Base-by-base conservation (phyloP, 1,140 invertebrate species). In the Elysia chlorotica region DNA sequence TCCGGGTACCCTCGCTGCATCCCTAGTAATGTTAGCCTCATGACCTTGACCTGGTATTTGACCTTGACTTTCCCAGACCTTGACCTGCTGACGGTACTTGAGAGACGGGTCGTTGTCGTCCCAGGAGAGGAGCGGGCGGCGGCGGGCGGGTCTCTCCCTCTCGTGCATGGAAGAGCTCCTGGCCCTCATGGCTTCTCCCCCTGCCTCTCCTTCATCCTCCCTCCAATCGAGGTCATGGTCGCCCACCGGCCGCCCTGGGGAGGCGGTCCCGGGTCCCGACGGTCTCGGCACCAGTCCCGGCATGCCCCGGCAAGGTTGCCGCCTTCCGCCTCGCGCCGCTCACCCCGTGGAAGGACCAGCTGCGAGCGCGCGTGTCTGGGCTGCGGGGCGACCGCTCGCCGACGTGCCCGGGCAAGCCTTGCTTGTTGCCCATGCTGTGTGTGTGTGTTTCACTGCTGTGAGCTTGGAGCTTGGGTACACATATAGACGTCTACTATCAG, bases 321-420 rank as follows among this genome's bases (percentile, higher is more conserved):
- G 35, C 38, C 10, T 0, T 25, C 23, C 53, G 37, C 54, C 28
- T 48, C 33, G 65, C 35, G 5, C 35, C 33, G 10, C 25, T 41
- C 28, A 74, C 31, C 25, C 75, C 75, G 54, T 76, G 71, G 61
- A 76, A 76, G 5, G 75, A 76, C 75, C 75, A 76, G 54, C 75
- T 76, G 19, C 75, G 54, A 17, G 65, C 75, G 21, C 75, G 66
- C 30, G 71, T 28, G 35, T 73, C 71, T 28, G 41, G 23, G 14
- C 53, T 25, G 14, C 36, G 6, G 23, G 65, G 10, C 21, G 30
- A 28, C 37, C 30, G 23, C 5, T 23, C 3, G 1, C 2, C 35
- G 1, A n/a, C 53, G n/a, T 33, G 14, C 5, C 6, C 4, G 21
- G 30, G 3, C 28, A 56, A 36, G 2, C 67, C 67, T 30, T 36